These are phyloP conservation scores for Acrocephalus scirpaceus DNA, from an alignment of 2,797 vertebrate genomes.

Conservation along the genomic window DNA sequence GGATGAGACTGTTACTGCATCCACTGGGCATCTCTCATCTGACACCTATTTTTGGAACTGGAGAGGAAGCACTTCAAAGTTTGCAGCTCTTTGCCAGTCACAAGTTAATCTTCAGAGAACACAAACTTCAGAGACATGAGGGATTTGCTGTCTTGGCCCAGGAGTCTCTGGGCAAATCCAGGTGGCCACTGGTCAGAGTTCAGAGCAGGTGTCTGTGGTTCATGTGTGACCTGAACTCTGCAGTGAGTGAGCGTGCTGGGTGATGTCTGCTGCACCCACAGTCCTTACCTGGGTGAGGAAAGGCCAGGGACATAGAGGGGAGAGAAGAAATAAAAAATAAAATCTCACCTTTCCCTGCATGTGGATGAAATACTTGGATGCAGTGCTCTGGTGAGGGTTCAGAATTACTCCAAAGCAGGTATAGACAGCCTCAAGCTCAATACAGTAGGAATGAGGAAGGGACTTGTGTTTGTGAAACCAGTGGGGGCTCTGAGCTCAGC, in stretches of 20 bases:
- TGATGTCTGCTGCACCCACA: background rate
- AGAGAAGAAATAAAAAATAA: background rate
- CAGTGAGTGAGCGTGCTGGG: background rate
- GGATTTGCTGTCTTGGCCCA: background rate
- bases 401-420: background rate
- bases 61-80: background rate
- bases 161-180: background rate
- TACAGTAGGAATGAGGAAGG: background rate
- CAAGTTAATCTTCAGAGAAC: background rate
- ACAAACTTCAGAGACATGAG: background rate
- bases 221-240: background rate
- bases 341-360: background rate
- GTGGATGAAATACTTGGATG: background rate
- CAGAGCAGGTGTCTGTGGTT: background rate
- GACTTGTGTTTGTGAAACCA: background rate
- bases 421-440: background rate
- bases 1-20: background rate
- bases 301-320: background rate
- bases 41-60: background rate
- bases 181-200: background rate
- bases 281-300: background rate
- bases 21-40: background rate
- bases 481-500: background rate
- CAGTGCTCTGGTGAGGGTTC: background rate
- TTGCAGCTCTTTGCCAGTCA: background rate